Base-by-base conservation (phyloP, 2,888 invertebrate genomes). In the Taphrorychus bicolor region DNA sequence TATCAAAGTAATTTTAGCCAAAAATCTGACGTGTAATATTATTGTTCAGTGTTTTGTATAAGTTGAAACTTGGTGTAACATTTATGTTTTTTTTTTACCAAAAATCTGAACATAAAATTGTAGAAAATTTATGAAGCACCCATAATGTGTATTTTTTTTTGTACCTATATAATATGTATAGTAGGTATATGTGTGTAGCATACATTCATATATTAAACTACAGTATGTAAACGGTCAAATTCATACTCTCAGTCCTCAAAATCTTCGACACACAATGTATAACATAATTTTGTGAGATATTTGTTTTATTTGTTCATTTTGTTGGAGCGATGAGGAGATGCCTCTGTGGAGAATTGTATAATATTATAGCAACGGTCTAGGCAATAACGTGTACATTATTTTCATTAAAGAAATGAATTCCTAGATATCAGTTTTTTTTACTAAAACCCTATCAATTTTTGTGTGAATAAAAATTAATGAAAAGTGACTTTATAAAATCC, bases 361-460 rank as follows among this genome's bases (percentile, higher is more conserved):
- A 81, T 81, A 60, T 14, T 61, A 81, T 79, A 80, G 68, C 79
- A 78, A 81, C 80, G 83, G 82, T 82, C 82, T 83, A 83, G 83
- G 83, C 83, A 83, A 83, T 83, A 83, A 81, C 80, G 79, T 83
- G 83, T 83, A 83, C 82, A 83, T 83, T 83, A 83, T 83, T 83
- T 83, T 83, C 83, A 83, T 83, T 83, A 83, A 83, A 83, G 82
- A 83, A 82, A 82, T 81, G 75, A 77, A 82, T 82, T 82, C 82
- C 76, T 83, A 82, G 7, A 32, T 32, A 32, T 9, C 7, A 32
- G 32, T 3, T 11, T 32, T 32, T 32, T 7, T 9, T 32, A 9
- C 32, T 32, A 32, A n/a, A n/a, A n/a, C n/a, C n/a, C n/a, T n/a
- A n/a, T n/a, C n/a, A n/a, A n/a, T n/a, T n/a, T n/a, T n/a, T n/a